Evolutionary conservation across 2,113 vertebrate genomes (phyloP), one percentile per base, ranked within the genome.

Genomic region (Archilochus colubris): DNA sequence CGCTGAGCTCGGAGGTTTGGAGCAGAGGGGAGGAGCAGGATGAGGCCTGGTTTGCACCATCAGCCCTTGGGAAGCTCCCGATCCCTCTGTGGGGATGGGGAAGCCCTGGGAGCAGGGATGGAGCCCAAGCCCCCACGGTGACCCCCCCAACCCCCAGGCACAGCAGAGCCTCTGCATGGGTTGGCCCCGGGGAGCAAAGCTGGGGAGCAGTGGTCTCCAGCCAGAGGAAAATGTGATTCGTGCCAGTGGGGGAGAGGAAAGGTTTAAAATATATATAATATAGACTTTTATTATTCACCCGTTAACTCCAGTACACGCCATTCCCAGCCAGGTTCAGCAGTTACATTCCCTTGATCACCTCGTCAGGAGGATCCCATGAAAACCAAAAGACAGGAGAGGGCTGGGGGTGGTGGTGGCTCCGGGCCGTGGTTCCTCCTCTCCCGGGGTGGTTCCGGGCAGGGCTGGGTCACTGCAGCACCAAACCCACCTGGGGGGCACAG

Each of bases 391-490:
- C 78, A 89, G 93, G 94, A 96, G 94, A 54, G 24, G 68, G 93
- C 93, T 91, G 96, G 84, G 91, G 63, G 46, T 15, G 82, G 0
- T 66, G 20, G 77, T 91, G 91, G 89, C 68, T 73, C 94, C 95
- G 27, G 83, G 69, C 44, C 16, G 14, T 46, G 44, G 12, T 48
- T 48, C 48, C 48, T 48, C 48, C 89, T 83, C 93, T 94, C 94
- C 87, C 5, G 22, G 40, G 11, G 40, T 12, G 40, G 40, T 40
- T 40, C 94, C 92, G 93, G 95, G 94, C 92, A 95, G 97, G 94
- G 82, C 86, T 92, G 59, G 43, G 83, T 98, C 99, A 99, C 98
- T 99, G 99, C 97, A 99, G 96, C 96, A 99, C 99, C 98, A 99
- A 97, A 76, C 99, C 99, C 1, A 99, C 99, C 99, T 99, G 96